These are phyloP conservation scores for Athene noctua DNA, from an alignment of 2,113 vertebrate species.

Conservation along the genomic window DNA sequence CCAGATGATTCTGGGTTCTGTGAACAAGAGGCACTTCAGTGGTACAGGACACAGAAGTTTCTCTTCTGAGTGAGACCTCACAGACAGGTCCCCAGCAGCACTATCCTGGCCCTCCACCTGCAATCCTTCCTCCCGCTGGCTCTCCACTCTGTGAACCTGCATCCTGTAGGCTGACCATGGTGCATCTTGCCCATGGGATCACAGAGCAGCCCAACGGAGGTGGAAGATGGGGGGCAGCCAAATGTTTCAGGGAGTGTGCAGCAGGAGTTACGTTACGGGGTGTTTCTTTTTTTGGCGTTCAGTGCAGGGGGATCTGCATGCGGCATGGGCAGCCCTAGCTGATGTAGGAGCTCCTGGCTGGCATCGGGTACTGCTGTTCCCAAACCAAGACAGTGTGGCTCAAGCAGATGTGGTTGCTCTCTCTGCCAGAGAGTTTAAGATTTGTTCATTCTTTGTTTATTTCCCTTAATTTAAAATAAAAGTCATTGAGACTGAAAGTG, in stretches of 20 bases:
- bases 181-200: too few species aligned
- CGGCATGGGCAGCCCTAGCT: background rate
- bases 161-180: background rate
- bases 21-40: background rate
- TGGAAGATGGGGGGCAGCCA: background rate
- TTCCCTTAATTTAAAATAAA: slow-evolving; percentile 37
- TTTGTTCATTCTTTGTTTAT: background rate
- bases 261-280: fast-evolving
- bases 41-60: background rate
- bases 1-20: too few species aligned
- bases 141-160: background rate
- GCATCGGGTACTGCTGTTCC: background rate
- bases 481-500: slow-evolving; percentile 12
- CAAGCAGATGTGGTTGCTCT: background rate
- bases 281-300: background rate
- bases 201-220: background rate
- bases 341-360: background rate
- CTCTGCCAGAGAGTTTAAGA: background rate
- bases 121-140: background rate
- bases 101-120: background rate
- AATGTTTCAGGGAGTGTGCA: background rate
- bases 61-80: background rate
- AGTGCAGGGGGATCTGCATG: background rate
- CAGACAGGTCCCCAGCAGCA: fast-evolving
- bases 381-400: background rate